Conservation (phyloP, 2,888 invertebrate species). For the Actias luna region DNA sequence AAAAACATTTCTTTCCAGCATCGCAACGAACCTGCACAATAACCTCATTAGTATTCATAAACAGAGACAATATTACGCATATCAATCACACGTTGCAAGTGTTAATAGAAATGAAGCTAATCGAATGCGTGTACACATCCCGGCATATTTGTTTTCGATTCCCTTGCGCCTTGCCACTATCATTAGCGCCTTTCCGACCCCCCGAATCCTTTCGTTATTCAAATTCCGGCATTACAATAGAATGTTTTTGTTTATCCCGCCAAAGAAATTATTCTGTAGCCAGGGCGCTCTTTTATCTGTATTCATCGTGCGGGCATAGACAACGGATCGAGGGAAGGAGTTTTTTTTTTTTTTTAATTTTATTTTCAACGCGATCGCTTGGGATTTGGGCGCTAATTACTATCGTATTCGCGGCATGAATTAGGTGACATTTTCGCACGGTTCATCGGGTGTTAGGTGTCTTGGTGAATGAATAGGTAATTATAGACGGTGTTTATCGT, state of each 20-base stretch:
- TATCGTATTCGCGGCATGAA: conserved; percentile 52
- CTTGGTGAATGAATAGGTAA: conserved; percentile 59
- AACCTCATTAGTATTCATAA: conserved; percentile 70
- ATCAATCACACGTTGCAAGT: conserved; percentile 73
- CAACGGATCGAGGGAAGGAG: conserved; percentile 27
- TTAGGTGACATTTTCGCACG: conserved; percentile 67
- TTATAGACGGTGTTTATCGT: conserved; percentile 48
- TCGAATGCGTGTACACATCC: conserved; percentile 73
- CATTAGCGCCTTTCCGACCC: conserved; percentile 70
- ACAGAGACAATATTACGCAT: conserved; percentile 70
- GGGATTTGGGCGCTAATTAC: conserved; percentile 56
- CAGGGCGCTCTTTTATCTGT: conserved; percentile 13
- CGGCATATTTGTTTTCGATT: conserved; percentile 57
- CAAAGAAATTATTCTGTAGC: conserved; percentile 40
- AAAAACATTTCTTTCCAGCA: conserved; percentile 20
- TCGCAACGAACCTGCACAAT: conserved; percentile 64
- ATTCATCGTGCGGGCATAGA: conserved; percentile 41
- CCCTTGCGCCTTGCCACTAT: conserved; percentile 50
- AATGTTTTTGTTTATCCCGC: conserved; percentile 75
- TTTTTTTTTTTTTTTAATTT: too few relatives aligned
- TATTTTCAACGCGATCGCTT: conserved; percentile 36
- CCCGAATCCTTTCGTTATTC: conserved; percentile 55
- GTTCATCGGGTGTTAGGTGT: conserved; percentile 46
- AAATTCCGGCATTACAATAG: conserved; percentile 64
- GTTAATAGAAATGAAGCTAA: conserved; percentile 71